Base-by-base conservation (phyloP, 2,888 invertebrate species). In the Tribolium freemani region DNA sequence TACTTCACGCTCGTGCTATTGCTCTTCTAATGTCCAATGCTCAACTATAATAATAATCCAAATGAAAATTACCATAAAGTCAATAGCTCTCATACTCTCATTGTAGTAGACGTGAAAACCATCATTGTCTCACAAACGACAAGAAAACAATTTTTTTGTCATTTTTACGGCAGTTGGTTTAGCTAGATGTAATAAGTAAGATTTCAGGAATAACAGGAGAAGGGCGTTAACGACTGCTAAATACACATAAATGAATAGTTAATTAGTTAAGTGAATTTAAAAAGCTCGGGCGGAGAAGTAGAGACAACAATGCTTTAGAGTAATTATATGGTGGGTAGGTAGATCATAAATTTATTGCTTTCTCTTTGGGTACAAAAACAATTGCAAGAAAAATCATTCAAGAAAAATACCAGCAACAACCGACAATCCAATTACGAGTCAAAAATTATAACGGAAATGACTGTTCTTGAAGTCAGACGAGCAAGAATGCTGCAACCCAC, bases 391-490 rank as follows among this genome's bases (percentile, higher is more conserved):
- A 50, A 54, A 64, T 61, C 61, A 21, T 53, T 53, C 51, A 53
- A 64, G 10, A 26, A 57, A 46, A 66, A 56, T 56, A 66, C 68
- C 56, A 58, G 31, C 57, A 76, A 75, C 74, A 78, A 78, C 75
- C 76, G 73, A 74, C 76, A 77, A 75, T 76, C 79, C 79, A 80
- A 81, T 81, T 80, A 80, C 76, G 77, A 77, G 73, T 77, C 77
- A 78, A 81, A 81, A 80, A 79, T 80, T 77, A 77, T 80, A 80
- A 79, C 79, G 82, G 81, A 82, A 82, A 79, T 80, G 77, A 79
- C 80, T 78, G 79, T 79, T 71, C 76, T 75, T 78, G 75, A 79
- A 77, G 73, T 75, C 77, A 78, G 79, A 79, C 79, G 79, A 75
- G 71, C 73, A 79, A 75, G 81, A 80, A 81, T 79, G 81, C 78